Evolutionary conservation across 2,888 invertebrate species (phyloP), one percentile per base, ranked within the genome.

Genomic region (Punctoribates punctum): DNA sequence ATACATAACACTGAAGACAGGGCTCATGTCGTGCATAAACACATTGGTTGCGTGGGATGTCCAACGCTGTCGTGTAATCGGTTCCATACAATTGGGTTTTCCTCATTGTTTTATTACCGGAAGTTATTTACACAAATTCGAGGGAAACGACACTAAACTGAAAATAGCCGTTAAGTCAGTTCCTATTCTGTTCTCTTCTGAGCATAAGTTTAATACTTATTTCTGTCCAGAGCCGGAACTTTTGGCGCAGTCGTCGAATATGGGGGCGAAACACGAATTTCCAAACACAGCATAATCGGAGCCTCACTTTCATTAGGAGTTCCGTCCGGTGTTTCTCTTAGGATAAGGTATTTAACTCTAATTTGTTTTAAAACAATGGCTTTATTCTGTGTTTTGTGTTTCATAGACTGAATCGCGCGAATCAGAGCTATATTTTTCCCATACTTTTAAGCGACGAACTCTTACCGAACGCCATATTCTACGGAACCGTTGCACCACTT

Each of bases 381-480:
- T 34, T 34, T 34, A 34, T 34, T 34, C 4, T 34, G 34, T 34
- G 34, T 34, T 34, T 34, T 34, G 4, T 34, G 34, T 29, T 76
- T 25, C 8, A 34, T 83, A 94, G 93, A 85, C 87, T 96, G 83
- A 88, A 89, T 20, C 89, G 96, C 80, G 93, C 94, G 0, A 90
- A 91, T 75, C 96, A 97, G 85, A 89, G 90, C 0, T 93, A 94
- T 82, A 87, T 90, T 38, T 91, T 96, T 81, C 95, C 96, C 0
- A 92, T 96, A 79, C 91, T 93, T 81, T 85, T 97, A 27, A 93
- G 94, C 81, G 95, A 96, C 82, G 93, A 94, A 82, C 87, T 96
- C 25, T 87, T 93, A 82, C 93, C 95, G 0, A 91, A 92, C 25
- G 93, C 96, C 0, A 87, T 97, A 57, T 93, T 97, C 84, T 97